These are phyloP conservation scores for Cardiocondyla obscurior DNA, from an alignment of 1,140 invertebrate genomes.

Conservation along the genomic window DNA sequence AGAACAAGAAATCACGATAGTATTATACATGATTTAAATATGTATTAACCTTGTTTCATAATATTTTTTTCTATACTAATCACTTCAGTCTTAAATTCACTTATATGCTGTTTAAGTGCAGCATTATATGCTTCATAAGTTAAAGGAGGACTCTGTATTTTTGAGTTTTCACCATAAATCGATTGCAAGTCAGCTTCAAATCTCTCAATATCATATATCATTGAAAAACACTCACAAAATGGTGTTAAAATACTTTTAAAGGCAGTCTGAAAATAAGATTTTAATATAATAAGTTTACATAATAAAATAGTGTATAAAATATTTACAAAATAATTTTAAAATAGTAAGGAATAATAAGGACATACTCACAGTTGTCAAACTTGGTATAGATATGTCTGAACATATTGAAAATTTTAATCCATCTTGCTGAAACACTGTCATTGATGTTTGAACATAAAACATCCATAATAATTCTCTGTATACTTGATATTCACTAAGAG, in stretches of 20 bases:
- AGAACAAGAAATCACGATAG: neutral
- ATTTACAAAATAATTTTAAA: neutral
- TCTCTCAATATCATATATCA: conserved; percentile 77
- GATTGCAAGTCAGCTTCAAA: conserved; percentile 75
- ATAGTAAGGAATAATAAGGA: neutral
- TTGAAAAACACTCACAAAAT: conserved; percentile 78
- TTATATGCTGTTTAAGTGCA: conserved; percentile 71
- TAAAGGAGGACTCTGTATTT: conserved; percentile 73
- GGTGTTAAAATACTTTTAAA: conserved; percentile 77
- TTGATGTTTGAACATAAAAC: conserved; percentile 76
- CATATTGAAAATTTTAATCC: conserved; percentile 70
- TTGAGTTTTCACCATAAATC: conserved; percentile 14
- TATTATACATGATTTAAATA: neutral
- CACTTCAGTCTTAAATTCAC: conserved; percentile 73
- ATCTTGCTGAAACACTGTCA: conserved; percentile 76
- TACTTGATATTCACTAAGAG: conserved; percentile 80
- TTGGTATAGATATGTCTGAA: conserved; percentile 79
- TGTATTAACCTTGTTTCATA: conserved; percentile 77
- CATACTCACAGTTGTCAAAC: conserved; percentile 77
- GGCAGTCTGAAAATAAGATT: conserved; percentile 70
- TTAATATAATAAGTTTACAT: conserved; percentile 1
- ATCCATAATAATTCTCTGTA: conserved; percentile 82
- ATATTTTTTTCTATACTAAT: conserved; percentile 75
- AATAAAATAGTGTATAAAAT: neutral
- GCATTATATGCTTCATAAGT: conserved; percentile 80